Evolutionary conservation across 2,113 vertebrate genomes (phyloP).

Genomic region (Camarhynchus parvulus): DNA sequence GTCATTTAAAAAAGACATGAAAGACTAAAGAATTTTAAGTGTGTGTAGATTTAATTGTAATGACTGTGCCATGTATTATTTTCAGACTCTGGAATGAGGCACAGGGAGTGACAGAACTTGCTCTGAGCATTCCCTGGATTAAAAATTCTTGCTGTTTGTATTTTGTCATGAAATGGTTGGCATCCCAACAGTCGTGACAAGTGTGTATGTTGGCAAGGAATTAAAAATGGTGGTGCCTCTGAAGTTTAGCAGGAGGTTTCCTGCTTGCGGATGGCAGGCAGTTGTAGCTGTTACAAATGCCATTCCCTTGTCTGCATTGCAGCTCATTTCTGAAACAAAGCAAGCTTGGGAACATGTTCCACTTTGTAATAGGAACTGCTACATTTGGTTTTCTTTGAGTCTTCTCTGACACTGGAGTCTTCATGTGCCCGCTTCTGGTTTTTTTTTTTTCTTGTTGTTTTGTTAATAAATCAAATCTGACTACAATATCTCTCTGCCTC

Average conservation of each 20-base stretch:
- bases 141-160: not conserved
- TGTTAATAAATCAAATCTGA: constrained; percentile 23
- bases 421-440: not conserved
- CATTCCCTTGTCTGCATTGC: not conserved
- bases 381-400: not conserved
- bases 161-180: constrained; percentile 19
- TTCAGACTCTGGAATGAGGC: not conserved
- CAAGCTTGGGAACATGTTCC: not conserved
- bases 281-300: not conserved
- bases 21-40: not conserved
- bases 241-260: constrained; percentile 4
- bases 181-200: not conserved
- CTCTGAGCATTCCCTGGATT: not conserved
- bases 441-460: not conserved
- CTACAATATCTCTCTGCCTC: not conserved
- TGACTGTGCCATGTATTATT: not conserved
- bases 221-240: constrained; percentile 14
- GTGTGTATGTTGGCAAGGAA: not conserved
- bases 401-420: not conserved
- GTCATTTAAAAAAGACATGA: not conserved
- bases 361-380: not conserved
- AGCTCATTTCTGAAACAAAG: constrained; percentile 10
- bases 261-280: not conserved
- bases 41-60: not conserved
- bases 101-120: not conserved